Conservation (phyloP, 92 coral and sea anemone species). For the Heteractis magnifica region DNA sequence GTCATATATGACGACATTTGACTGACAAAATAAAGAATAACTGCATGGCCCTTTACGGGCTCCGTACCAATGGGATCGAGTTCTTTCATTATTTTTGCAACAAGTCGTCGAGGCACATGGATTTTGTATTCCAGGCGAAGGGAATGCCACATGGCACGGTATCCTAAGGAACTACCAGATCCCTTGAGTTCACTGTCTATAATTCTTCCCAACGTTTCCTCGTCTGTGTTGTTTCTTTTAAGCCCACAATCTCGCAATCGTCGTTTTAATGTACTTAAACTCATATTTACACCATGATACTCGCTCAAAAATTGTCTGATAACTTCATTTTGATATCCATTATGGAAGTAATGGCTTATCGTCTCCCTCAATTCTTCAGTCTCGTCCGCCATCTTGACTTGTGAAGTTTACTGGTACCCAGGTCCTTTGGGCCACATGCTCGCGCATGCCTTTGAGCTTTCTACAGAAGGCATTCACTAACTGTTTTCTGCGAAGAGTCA, state of each 20-base stretch:
- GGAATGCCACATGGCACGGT: slow-evolving; percentile 59
- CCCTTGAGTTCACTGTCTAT: slow-evolving; percentile 28
- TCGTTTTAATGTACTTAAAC: slow-evolving; percentile 48
- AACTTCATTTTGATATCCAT: neutral
- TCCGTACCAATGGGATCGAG: slow-evolving; percentile 6
- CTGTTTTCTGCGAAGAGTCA: too few relatives aligned
- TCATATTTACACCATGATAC: slow-evolving; percentile 37
- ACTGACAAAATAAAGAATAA: too few relatives aligned
- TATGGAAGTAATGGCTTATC: too few relatives aligned
- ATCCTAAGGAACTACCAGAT: slow-evolving; percentile 47
- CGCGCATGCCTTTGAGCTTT: too few relatives aligned
- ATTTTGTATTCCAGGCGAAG: slow-evolving; percentile 42
- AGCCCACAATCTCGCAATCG: slow-evolving; percentile 45
- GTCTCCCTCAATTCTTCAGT: too few relatives aligned
- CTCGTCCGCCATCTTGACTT: too few relatives aligned
- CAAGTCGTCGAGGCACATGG: slow-evolving; percentile 46
- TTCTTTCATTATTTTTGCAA: slow-evolving; percentile 31
- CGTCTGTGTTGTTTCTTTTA: slow-evolving; percentile 33
- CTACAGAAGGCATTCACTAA: too few relatives aligned
- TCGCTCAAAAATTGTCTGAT: slow-evolving; percentile 37
- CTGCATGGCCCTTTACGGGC: too few relatives aligned
- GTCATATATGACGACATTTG: too few relatives aligned
- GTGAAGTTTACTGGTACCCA: too few relatives aligned
- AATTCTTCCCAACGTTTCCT: slow-evolving; percentile 17
- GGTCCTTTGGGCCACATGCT: too few relatives aligned